Conservation (phyloP, 92 coral and sea anemone species). For the Parazoanthus atlanticus region DNA sequence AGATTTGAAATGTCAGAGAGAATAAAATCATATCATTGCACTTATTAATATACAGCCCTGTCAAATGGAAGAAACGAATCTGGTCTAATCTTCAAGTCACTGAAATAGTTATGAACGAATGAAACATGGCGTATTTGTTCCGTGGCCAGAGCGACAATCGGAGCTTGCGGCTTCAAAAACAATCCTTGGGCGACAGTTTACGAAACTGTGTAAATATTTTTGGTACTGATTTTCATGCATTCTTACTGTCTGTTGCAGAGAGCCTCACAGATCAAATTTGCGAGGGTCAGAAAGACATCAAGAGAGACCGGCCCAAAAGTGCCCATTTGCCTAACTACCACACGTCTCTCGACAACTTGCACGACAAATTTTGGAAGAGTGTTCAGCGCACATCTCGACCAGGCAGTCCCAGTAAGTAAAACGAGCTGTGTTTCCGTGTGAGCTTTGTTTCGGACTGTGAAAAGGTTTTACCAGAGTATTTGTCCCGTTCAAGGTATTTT, state of each 20-base stretch:
- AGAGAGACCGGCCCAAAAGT: constrained; percentile 53
- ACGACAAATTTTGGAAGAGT: constrained; percentile 89
- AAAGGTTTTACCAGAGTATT: no score
- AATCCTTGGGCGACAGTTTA: background rate
- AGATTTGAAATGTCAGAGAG: background rate
- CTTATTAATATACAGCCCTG: background rate
- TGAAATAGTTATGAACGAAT: background rate
- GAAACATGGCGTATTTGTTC: background rate
- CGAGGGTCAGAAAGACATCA: constrained; percentile 16
- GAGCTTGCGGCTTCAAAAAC: no score
- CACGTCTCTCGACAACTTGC: constrained; percentile 75
- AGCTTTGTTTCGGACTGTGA: background rate
- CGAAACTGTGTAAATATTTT: background rate
- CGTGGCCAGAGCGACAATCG: background rate
- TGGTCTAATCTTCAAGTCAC: background rate
- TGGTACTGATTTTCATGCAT: background rate
- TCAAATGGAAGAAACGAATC: background rate
- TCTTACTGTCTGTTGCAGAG: constrained; percentile 34
- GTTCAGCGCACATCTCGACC: constrained; percentile 70
- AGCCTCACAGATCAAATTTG: constrained; percentile 43
- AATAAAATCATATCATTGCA: background rate
- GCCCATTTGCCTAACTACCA: constrained; percentile 68
- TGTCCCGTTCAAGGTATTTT: no score
- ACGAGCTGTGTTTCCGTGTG: background rate
- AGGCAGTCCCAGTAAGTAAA: constrained; percentile 47